A percentile compares a stretch with the other conserved stretches of the same genome.
Evolutionary conservation across 2,888 invertebrate genomes (phyloP).

Genomic region (Pandemis corylana): DNA sequence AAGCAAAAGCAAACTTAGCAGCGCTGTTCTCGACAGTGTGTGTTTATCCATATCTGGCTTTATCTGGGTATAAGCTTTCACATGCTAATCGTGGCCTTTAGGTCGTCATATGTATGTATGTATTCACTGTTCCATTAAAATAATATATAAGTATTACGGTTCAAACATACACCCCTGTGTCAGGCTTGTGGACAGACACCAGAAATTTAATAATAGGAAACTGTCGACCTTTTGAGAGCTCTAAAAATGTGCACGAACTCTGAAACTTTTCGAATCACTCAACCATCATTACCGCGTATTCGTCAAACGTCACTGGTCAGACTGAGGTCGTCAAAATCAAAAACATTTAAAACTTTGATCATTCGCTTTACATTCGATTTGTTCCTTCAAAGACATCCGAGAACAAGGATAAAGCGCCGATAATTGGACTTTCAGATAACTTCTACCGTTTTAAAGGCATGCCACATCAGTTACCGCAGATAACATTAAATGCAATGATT

Average conservation of each 20-base stretch:
- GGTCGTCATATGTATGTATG: too few species aligned
- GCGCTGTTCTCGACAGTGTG: too few species aligned
- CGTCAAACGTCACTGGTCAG: conserved; percentile 2
- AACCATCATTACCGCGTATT: not conserved
- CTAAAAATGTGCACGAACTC: not conserved
- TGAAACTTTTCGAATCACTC: not conserved
- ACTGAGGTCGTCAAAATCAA: conserved; percentile 4
- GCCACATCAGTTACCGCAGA: conserved; percentile 55
- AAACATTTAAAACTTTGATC: not conserved
- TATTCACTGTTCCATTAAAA: too few species aligned
- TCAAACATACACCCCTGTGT: too few species aligned
- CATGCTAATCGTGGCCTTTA: too few species aligned
- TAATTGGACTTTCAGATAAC: conserved; percentile 59
- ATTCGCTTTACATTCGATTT: conserved; percentile 22
- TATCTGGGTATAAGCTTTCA: too few species aligned
- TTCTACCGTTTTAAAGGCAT: conserved; percentile 65
- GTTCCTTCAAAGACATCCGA: conserved; percentile 13
- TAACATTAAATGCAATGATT: conserved; percentile 55
- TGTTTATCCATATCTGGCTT: too few species aligned
- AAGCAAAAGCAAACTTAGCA: too few species aligned
- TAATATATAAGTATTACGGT: too few species aligned
- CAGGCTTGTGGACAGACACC: too few species aligned
- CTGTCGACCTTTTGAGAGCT: not conserved
- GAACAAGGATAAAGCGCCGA: conserved; percentile 42
- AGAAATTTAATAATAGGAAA: too few species aligned